These are phyloP conservation scores for Liparis tanakae DNA, from an alignment of 2,797 vertebrate species.

Conservation along the genomic window DNA sequence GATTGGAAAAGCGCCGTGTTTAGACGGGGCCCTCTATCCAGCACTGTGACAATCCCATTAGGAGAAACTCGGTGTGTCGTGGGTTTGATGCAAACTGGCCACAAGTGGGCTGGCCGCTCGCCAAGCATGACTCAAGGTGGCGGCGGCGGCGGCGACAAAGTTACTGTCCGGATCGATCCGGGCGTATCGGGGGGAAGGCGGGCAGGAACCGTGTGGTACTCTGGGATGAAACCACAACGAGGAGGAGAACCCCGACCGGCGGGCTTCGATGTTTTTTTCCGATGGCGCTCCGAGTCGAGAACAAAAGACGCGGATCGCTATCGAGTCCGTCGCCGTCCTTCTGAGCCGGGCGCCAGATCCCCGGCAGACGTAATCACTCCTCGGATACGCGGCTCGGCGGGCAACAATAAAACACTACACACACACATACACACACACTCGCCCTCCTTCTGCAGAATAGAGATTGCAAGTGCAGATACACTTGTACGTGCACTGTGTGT, in stretches of 20 bases:
- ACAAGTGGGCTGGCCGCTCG: constrained; percentile 77
- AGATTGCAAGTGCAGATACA: constrained; percentile 43
- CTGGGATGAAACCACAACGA: constrained; percentile 57
- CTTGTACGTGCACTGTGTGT: constrained; percentile 15
- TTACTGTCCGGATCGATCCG: constrained; percentile 74
- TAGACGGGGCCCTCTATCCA: constrained; percentile 66
- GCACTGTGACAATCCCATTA: constrained; percentile 81
- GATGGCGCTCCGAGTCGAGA: constrained; percentile 40
- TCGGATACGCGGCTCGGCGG: constrained; percentile 35
- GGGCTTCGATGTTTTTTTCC: constrained; percentile 9
- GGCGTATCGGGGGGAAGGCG: constrained; percentile 53
- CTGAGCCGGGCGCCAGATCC: constrained; percentile 41
- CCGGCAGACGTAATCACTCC: constrained; percentile 52
- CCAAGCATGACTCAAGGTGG: constrained; percentile 84
- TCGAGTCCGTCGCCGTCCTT: constrained; percentile 48
- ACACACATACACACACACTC: constrained; percentile 22
- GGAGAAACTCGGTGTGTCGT: constrained; percentile 75
- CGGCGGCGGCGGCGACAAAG: constrained; percentile 65
- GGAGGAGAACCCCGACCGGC: constrained; percentile 24
- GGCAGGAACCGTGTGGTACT: constrained; percentile 47
- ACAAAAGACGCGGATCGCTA: constrained; percentile 58
- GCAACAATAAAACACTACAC: constrained; percentile 36
- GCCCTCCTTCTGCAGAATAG: constrained; percentile 18
- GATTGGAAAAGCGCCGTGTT: constrained; percentile 68
- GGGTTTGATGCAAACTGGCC: constrained; percentile 81